Evolutionary conservation across 2,113 vertebrate genomes (phyloP), one percentile per base, ranked within the genome.

Genomic region (Silurus glanis): DNA sequence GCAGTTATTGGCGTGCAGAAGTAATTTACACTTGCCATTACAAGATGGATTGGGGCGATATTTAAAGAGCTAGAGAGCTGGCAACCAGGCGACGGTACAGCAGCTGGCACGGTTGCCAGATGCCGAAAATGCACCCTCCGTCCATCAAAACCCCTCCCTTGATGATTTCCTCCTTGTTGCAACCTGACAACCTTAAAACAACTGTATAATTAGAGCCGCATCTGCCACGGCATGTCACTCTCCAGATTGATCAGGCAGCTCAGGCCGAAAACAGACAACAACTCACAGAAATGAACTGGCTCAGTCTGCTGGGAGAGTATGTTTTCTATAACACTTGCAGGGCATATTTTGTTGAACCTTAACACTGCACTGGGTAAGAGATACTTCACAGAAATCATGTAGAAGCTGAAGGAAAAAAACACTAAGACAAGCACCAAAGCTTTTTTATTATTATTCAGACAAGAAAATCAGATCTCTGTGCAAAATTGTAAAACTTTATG

Each of bases 121-220:
- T 96, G 95, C 93, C 92, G 91, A 91, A 91, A 94, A 93, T 93
- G 91, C 92, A 93, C 92, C 92, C 93, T 93, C 91, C 89, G 93
- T 95, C 94, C 93, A 95, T 95, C 94, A 95, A 93, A 92, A 69
- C 85, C 84, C 83, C 82, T 83, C 90, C 78, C 83, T 90, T 92
- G 91, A 91, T 92, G 92, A 91, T 92, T 95, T 94, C 91, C 92
- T 93, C 92, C 92, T 92, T 91, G 88, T 92, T 90, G 93, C 91
- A 94, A 93, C 93, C 93, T 93, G 94, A 95, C 94, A 95, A 94
- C 91, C 93, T 94, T 95, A 94, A 95, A 94, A 96, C 93, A 95
- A 95, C 94, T 94, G 95, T 94, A 95, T 95, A 95, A 95, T 96
- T 94, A 95, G 92, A 92, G 91, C 88, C 90, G 91, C 94, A 95